phyloP scores from a whole-genome alignment of 2,113 vertebrate genomes.

The Ondatra zibethicus region DNA sequence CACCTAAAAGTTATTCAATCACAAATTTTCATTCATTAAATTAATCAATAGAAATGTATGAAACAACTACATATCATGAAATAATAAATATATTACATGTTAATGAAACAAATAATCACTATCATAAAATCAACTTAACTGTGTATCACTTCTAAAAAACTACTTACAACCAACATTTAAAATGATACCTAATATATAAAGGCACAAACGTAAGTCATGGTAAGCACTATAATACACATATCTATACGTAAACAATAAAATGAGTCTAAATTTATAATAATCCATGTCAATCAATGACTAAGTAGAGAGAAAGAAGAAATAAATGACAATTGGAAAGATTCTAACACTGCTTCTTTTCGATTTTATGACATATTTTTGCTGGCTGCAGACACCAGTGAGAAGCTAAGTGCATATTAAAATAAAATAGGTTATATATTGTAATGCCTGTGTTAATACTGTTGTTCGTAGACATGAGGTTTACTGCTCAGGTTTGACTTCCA shows the following conservation, averaged over 20 bases:
- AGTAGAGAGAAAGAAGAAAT: not conserved
- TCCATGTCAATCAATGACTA: not conserved
- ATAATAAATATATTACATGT: not conserved
- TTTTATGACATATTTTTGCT: not conserved
- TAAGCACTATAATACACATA: not conserved
- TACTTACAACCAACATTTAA: not conserved
- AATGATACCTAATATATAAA: not conserved
- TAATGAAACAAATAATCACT: not conserved
- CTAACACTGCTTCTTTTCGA: not conserved
- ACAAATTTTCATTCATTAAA: not conserved
- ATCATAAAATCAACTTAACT: not conserved
- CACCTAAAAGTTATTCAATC: not conserved
- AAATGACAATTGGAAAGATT: not conserved
- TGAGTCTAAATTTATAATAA: not conserved
- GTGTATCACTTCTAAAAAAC: not conserved
- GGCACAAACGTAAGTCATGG: not conserved
- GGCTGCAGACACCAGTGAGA: not conserved
- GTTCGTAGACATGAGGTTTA: not conserved
- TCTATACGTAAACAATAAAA: not conserved
- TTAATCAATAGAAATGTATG: not conserved
- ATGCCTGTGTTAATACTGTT: not conserved
- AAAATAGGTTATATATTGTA: not conserved
- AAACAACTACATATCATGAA: not conserved
- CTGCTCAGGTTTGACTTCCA: not conserved
- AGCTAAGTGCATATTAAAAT: not conserved